Evolutionary conservation across 1,140 invertebrate species (phyloP).

Genomic region (Doryteuthis pealeii): DNA sequence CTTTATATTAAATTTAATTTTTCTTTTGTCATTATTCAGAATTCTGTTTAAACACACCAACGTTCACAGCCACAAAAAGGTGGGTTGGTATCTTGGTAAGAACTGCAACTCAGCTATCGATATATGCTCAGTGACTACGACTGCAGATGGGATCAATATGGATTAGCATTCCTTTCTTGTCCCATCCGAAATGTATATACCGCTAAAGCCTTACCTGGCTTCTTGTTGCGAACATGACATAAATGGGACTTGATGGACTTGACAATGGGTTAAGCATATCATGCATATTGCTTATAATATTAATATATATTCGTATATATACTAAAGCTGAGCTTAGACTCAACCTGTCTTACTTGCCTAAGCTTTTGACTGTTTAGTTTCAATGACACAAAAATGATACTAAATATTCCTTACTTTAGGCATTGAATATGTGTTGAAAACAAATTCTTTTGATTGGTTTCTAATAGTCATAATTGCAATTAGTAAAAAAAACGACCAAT

Average conservation of each 20-base stretch:
- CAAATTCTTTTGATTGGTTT: no score
- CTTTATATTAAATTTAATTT: no score
- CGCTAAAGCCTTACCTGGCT: conserved; percentile 74
- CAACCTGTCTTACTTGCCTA: no score
- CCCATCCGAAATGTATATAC: conserved; percentile 79
- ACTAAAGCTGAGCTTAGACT: no score
- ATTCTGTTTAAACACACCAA: conserved; percentile 93
- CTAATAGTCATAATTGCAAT: no score
- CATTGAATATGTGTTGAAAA: no score
- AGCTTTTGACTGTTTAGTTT: no score
- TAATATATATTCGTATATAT: no score
- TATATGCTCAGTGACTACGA: conserved; percentile 88
- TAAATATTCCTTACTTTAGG: no score
- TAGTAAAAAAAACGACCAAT: no score
- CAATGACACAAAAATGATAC: no score
- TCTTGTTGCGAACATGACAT: conserved; percentile 81
- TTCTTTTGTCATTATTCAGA: conserved; percentile 55
- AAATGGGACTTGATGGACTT: conserved; percentile 82
- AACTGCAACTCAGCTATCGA: conserved; percentile 81
- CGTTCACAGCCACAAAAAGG: conserved; percentile 92
- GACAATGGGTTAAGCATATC: conserved; percentile 83
- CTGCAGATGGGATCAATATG: conserved; percentile 77
- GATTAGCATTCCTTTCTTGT: conserved; percentile 85
- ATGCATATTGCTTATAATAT: no score
- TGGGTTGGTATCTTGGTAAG: conserved; percentile 78